These are phyloP conservation scores for Papilio polyxenes DNA, from an alignment of 1,140 invertebrate genomes.

Conservation along the genomic window DNA sequence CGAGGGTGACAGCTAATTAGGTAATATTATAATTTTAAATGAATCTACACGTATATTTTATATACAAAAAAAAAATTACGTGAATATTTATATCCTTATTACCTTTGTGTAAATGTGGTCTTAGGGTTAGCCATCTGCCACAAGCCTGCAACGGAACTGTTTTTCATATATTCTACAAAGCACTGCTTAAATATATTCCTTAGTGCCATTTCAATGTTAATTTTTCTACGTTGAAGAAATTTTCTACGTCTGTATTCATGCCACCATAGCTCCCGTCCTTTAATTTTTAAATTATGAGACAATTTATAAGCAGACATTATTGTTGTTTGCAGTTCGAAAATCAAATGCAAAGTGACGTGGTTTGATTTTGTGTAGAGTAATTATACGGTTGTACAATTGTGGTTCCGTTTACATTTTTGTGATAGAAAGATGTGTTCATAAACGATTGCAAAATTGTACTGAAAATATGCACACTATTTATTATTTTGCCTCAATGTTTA, in stretches of 20 bases:
- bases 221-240: conserved; percentile 42
- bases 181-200: conserved; percentile 52
- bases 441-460: no score
- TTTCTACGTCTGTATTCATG: conserved; percentile 48
- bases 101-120: conserved; percentile 47
- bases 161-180: conserved; percentile 50
- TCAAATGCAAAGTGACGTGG: background rate
- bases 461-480: no score
- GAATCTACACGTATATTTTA: no score
- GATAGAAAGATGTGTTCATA: no score
- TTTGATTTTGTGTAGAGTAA: background rate
- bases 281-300: conserved; percentile 22
- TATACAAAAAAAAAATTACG: no score
- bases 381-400: background rate
- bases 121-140: conserved; percentile 48
- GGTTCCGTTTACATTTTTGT: background rate
- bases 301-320: background rate
- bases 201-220: conserved; percentile 53
- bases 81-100: background rate
- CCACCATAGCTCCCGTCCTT: conserved; percentile 50
- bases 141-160: conserved; percentile 54
- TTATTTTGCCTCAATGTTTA: no score
- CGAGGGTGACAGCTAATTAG: no score
- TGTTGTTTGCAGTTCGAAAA: background rate
- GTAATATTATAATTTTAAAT: no score